These are phyloP conservation scores for Platichthys stellatus DNA, from an alignment of 2,113 vertebrate species.

Conservation along the genomic window DNA sequence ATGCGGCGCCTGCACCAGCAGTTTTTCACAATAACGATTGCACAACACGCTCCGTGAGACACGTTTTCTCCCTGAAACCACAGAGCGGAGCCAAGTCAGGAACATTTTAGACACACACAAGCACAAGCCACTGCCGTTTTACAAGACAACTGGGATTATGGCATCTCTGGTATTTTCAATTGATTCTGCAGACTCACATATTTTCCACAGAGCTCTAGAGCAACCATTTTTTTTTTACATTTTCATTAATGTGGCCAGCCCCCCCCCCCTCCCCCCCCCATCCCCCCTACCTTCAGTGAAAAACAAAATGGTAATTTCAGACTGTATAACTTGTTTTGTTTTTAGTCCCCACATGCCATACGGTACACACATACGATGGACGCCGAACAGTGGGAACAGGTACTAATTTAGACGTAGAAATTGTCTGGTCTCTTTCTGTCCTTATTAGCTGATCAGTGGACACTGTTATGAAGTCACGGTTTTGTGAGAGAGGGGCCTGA, in stretches of 20 bases:
- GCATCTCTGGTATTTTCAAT: constrained; percentile 24
- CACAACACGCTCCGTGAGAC: constrained; percentile 70
- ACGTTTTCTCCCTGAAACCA: constrained; percentile 45
- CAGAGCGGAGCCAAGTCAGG: constrained; percentile 45
- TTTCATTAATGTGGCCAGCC: constrained; percentile 2
- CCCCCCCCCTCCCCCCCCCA: not conserved
- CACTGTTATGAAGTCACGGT: not conserved
- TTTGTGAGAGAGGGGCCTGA: constrained; percentile 20
- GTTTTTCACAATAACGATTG: constrained; percentile 64
- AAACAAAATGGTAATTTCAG: constrained; percentile 55
- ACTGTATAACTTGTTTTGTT: constrained; percentile 79
- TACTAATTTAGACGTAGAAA: constrained; percentile 72
- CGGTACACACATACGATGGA: constrained; percentile 81
- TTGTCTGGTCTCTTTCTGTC: constrained; percentile 58
- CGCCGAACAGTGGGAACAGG: constrained; percentile 80
- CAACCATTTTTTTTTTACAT: constrained; percentile 11
- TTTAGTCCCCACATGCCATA: constrained; percentile 81
- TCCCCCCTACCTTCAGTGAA: constrained; percentile 7
- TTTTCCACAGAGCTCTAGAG: constrained; percentile 34
- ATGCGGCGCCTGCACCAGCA: constrained; percentile 27
- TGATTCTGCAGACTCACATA: constrained; percentile 30
- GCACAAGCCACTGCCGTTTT: constrained; percentile 17
- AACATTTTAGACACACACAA: constrained; percentile 40
- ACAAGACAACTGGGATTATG: constrained; percentile 21
- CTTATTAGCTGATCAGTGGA: constrained; percentile 59